A percentile compares a stretch with the other conserved stretches of the same genome.
Conservation (phyloP, 2,888 invertebrate species). For the Hoplodrina blanda region DNA sequence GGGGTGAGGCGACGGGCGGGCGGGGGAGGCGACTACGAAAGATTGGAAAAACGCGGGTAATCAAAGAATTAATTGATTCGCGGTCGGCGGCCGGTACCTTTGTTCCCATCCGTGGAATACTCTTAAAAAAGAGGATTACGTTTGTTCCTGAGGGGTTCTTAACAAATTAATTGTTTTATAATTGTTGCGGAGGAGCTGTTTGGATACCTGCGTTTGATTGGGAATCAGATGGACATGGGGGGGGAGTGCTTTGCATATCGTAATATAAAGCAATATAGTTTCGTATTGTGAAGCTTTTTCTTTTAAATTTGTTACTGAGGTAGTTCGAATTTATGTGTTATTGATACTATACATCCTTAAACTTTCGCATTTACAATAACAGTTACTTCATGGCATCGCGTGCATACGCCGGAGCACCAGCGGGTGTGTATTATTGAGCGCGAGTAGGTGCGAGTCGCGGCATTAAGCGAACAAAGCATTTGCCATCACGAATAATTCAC, state of each 20-base stretch:
- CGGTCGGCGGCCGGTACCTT: constrained; percentile 59
- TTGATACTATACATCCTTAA: not conserved
- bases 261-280: constrained; percentile 26
- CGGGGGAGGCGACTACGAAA: constrained; percentile 11
- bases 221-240: not conserved
- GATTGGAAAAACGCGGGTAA: constrained; percentile 72
- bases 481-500: constrained; percentile 70
- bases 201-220: constrained; percentile 39
- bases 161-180: constrained; percentile 61
- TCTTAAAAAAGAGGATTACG: constrained; percentile 53
- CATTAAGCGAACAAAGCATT: constrained; percentile 62
- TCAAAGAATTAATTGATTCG: constrained; percentile 77
- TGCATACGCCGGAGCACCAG: not conserved
- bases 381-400: not conserved
- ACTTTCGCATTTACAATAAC: no score
- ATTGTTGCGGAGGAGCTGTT: constrained; percentile 46
- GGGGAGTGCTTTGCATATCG: constrained; percentile 6
- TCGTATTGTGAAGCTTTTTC: constrained; percentile 11
- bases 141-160: constrained; percentile 49
- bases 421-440: constrained; percentile 24
- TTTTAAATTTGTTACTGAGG: not conserved
- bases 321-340: not conserved
- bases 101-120: constrained; percentile 43
- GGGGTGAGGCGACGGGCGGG: constrained; percentile 10
- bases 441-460: constrained; percentile 21